A percentile compares a stretch with the other conserved stretches of the same genome.
phyloP scores from a whole-genome alignment of 2,797 vertebrate genomes.

The Cossypha heuglini region DNA sequence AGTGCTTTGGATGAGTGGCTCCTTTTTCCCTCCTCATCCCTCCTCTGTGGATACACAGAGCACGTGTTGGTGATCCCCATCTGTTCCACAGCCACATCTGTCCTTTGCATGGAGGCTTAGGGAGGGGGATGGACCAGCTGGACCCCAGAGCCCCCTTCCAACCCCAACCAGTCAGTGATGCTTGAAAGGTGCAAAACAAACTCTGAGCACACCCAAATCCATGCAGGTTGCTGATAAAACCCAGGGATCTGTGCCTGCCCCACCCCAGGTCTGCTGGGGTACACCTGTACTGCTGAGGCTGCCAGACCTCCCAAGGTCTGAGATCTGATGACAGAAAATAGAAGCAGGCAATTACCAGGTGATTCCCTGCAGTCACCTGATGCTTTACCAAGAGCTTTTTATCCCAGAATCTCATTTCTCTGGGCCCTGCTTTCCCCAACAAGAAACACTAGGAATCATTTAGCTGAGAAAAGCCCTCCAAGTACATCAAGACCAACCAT shows the following conservation, averaged over 20 bases:
- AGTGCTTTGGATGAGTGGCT: not conserved
- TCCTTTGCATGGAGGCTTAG: not conserved
- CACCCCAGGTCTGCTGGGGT: not conserved
- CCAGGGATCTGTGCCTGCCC: not conserved
- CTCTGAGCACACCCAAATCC: not conserved
- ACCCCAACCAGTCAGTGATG: not conserved
- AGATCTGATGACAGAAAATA: not conserved
- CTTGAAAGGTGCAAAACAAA: not conserved
- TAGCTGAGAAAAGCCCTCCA: not conserved
- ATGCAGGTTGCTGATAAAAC: not conserved
- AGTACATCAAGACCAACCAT: rapidly evolving
- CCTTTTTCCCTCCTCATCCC: not conserved
- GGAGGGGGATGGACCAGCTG: not conserved
- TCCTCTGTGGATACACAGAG: not conserved
- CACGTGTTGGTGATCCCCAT: not conserved
- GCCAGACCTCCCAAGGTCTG: not conserved
- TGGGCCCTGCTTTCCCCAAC: not conserved
- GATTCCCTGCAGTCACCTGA: not conserved
- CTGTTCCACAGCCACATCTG: not conserved
- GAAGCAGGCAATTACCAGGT: not conserved
- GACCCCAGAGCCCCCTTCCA: not conserved
- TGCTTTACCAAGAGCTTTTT: not conserved
- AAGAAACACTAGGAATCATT: not conserved
- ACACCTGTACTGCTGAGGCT: not conserved
- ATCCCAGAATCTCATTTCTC: not conserved